phyloP scores from a whole-genome alignment of 2,797 vertebrate species.

The Darevskia mixta region DNA sequence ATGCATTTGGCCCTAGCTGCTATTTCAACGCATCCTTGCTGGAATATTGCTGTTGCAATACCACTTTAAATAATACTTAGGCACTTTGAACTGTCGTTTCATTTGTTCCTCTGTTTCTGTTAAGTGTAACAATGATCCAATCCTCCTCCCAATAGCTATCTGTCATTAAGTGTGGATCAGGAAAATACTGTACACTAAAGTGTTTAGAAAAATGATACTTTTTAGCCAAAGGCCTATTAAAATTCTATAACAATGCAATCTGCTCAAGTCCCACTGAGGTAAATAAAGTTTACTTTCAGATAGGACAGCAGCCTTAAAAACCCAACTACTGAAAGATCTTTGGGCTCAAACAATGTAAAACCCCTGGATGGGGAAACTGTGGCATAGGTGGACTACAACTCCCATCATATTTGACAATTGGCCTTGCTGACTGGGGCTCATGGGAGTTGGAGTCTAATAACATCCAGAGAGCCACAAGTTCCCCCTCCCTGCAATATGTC shows the following conservation, averaged over 20 bases:
- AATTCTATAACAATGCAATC: background rate
- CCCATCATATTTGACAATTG: no score
- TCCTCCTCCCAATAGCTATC: constrained; percentile 63
- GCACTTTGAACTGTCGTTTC: background rate
- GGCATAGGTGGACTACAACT: no score
- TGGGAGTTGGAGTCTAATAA: no score
- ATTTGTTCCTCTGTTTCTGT: background rate
- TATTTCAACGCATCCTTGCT: background rate
- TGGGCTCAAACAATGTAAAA: background rate
- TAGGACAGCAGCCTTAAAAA: background rate
- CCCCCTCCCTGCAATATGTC: no score
- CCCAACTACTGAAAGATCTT: background rate
- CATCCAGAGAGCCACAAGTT: no score
- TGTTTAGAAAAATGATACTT: constrained; percentile 61
- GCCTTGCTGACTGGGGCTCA: no score
- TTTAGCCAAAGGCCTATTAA: background rate
- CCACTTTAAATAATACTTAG: background rate
- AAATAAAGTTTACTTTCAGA: no score
- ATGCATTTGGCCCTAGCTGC: background rate
- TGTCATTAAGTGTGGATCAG: constrained; percentile 71
- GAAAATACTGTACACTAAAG: constrained; percentile 60
- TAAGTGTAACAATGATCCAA: background rate
- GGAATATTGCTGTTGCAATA: background rate
- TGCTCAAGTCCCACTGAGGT: no score
- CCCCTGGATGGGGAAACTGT: no score